Evolutionary conservation across 2,888 invertebrate species (phyloP), one percentile per base, ranked within the genome.

Genomic region (Stictocephala bisonia): DNA sequence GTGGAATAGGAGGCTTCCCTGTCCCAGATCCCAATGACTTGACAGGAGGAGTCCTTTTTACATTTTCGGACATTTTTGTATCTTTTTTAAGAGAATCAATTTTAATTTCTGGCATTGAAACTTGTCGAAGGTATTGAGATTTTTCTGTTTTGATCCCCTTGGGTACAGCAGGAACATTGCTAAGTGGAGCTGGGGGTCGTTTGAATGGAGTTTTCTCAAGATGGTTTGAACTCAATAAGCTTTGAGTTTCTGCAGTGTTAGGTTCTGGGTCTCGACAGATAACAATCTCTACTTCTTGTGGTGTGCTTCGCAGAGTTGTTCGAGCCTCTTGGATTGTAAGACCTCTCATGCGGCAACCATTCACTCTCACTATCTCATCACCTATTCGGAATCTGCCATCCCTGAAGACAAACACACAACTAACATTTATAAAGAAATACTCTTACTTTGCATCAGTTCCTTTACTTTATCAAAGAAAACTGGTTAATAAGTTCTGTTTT

Each of bases 311-410:
- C 31, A 87, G 80, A 51, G 84, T 80, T 40, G 81, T 82, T 69
- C 84, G 82, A 1, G 90, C 91, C 81, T 89, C 88, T 72, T 89
- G 85, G 4, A 90, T 89, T 50, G 90, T 87, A 71, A 94, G 86
- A 0, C 93, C 93, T 76, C 92, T 88, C 74, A 96, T 85, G 76
- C 93, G 90, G 81, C 89, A 90, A 9, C 95, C 95, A 83, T 96
- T 96, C 29, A 95, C 93, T 84, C 94, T 93, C 11, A 96, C 91
- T 77, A 96, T 92, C 87, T 96, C 94, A 84, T 96, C 96, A 13
- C 95, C 95, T 73, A 94, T 88, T 80, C 90, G 88, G 75, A 97
- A 87, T 79, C 93, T 88, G 20, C 94, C 93, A 83, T 94, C 93
- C 84, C 93, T 93, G 81, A 71, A 84, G n/a, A n/a, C n/a, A n/a